Base-by-base conservation (phyloP, 2,797 vertebrate species). In the Pterois miles region DNA sequence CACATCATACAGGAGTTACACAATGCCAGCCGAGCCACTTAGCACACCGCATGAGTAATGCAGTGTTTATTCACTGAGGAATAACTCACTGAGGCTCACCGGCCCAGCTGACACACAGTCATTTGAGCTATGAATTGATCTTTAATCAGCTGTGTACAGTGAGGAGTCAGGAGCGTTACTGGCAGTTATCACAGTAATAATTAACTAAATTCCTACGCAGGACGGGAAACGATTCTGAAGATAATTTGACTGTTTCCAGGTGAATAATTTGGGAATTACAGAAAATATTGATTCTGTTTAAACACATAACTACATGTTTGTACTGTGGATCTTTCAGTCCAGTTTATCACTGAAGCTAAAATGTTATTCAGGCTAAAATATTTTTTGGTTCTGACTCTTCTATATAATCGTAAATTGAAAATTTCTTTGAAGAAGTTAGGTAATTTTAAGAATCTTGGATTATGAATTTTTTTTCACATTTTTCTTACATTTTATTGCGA, bases 1-100 rank as follows among this genome's bases (percentile, higher is more conserved):
- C 77, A 81, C 79, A 60, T 79, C 81, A 69, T 69, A 65, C 82
- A 80, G 67, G 27, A 86, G 88, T 91, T 89, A 87, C 84, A 88
- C 89, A 91, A 91, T 85, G 77, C 83, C 82, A 84, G 83, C 78
- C 8, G 6, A 68, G 71, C 88, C 85, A 76, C 86, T 89, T 85
- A 72, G 70, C 83, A 46, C 75, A 4, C 54, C 5, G 78, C 50
- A 27, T 82, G 86, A 92, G 71, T 81, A 77, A 86, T 74, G 78
- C 63, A 12, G 56, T 86, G 86, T 90, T 90, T 88, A 86, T 89
- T 43, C 82, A 23, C 67, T 1, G 66, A 48, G 71, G 65, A 88
- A 63, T 40, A 79, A 80, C 73, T 83, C 60, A 4, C 22, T 0
- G 5, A 34, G 63, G 22, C 74, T 18, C 40, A 34, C 16, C 5